Conservation (phyloP, 2,888 invertebrate species). For the Biston stratarius region DNA sequence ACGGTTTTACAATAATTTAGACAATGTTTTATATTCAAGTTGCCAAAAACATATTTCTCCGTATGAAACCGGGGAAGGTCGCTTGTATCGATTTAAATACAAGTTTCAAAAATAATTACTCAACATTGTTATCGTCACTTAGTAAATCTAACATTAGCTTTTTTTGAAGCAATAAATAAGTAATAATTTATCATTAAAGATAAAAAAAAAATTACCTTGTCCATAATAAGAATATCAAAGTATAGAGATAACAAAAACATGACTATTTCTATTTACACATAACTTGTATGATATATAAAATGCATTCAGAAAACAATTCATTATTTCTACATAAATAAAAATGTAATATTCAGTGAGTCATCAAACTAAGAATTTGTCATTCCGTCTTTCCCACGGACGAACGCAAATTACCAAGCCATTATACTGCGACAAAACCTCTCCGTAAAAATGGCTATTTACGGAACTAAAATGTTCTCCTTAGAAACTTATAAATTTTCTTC, state of each 20-base stretch:
- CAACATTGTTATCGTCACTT: not conserved
- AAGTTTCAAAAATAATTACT: not conserved
- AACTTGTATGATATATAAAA: slow-evolving; percentile 5
- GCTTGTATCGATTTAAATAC: too few species aligned
- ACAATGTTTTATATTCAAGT: too few species aligned
- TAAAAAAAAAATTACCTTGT: too few species aligned
- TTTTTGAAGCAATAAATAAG: not conserved
- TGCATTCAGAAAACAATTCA: slow-evolving; percentile 3
- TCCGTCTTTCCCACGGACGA: slow-evolving; percentile 56
- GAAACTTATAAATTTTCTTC: not conserved
- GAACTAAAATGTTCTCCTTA: not conserved
- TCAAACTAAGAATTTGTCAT: slow-evolving; percentile 48
- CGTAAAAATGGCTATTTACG: too few species aligned
- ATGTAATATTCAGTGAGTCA: slow-evolving; percentile 42
- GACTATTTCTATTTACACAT: too few species aligned
- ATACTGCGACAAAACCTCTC: slow-evolving; percentile 16
- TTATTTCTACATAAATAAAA: slow-evolving; percentile 22
- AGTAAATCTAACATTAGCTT: not conserved
- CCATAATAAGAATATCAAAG: too few species aligned
- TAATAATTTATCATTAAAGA: not conserved
- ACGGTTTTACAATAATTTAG: too few species aligned
- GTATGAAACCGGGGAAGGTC: too few species aligned
- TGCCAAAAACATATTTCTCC: too few species aligned
- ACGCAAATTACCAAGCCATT: slow-evolving; percentile 64
- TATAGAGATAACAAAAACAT: slow-evolving; percentile 14